phyloP scores from a whole-genome alignment of 2,797 vertebrate species.

The Lemur catta region DNA sequence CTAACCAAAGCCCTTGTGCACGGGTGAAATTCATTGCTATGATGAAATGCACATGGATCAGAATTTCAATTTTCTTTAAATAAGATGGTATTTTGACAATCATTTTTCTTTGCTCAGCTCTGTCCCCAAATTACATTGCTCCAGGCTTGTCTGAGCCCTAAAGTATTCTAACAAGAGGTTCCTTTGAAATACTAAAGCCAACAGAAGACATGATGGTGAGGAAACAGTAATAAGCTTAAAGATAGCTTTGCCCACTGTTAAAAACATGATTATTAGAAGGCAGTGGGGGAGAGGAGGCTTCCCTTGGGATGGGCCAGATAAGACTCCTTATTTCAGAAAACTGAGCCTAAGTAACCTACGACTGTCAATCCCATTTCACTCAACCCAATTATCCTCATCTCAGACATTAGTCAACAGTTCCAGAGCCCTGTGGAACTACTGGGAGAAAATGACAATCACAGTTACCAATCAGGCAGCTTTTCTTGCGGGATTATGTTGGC shows the following conservation, averaged over 20 bases:
- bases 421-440: background rate
- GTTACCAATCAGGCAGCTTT: background rate
- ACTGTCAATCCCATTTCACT: background rate
- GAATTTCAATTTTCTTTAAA: conserved; percentile 13
- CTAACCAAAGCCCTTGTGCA: background rate
- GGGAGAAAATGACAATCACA: background rate
- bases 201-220: conserved; percentile 58
- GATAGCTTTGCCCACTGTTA: conserved; percentile 48
- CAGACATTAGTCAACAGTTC: background rate
- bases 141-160: conserved; percentile 57
- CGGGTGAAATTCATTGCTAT: background rate
- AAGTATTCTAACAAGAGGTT: conserved; percentile 53
- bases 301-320: background rate
- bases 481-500: background rate
- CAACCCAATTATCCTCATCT: background rate
- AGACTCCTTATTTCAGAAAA: background rate
- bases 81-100: conserved; percentile 29
- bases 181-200: conserved; percentile 68
- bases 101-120: conserved; percentile 43
- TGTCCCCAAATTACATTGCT: conserved; percentile 60
- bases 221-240: conserved; percentile 59
- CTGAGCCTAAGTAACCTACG: background rate
- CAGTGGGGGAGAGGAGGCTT: background rate
- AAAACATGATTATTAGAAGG: background rate
- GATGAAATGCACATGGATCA: background rate